These are phyloP conservation scores for Eucera pruinosa DNA, from an alignment of 2,888 invertebrate species.

Conservation along the genomic window DNA sequence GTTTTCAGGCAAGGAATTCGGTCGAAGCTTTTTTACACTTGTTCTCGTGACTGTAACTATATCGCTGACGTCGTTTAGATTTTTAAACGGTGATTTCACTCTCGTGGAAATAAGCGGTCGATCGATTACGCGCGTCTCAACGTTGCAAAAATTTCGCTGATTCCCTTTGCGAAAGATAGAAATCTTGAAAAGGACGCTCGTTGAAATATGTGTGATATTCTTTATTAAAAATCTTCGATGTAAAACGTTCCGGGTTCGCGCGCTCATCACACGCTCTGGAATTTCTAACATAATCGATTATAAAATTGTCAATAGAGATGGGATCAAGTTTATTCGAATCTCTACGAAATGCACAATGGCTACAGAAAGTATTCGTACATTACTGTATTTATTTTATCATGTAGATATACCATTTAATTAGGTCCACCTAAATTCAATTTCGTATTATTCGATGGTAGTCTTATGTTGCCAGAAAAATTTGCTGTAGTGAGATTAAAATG, in stretches of 20 bases:
- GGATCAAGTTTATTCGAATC: too few relatives aligned
- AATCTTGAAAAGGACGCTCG: conserved; percentile 37
- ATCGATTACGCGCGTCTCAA: conserved; percentile 17
- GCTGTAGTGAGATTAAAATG: too few relatives aligned
- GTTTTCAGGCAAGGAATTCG: conserved; percentile 15
- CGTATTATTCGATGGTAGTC: too few relatives aligned
- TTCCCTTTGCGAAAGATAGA: not conserved
- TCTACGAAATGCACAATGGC: too few relatives aligned
- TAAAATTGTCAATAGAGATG: too few relatives aligned
- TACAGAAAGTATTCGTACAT: too few relatives aligned
- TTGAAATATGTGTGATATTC: conserved; percentile 17
- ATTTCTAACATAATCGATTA: not conserved
- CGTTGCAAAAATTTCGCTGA: conserved; percentile 1
- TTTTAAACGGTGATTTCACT: conserved; percentile 53
- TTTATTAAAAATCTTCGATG: conserved; percentile 31
- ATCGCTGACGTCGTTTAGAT: conserved; percentile 36
- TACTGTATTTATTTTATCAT: too few relatives aligned
- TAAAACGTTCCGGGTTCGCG: conserved; percentile 1
- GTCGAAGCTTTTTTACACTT: conserved; percentile 31
- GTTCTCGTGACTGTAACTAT: conserved; percentile 46
- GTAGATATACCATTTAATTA: too few relatives aligned
- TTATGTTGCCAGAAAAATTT: too few relatives aligned
- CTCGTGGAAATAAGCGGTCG: conserved; percentile 36
- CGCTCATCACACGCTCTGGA: conserved; percentile 1
- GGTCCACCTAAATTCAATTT: too few relatives aligned